Evolutionary conservation across 2,113 vertebrate genomes (phyloP).

Genomic region (Nycticebus coucang): DNA sequence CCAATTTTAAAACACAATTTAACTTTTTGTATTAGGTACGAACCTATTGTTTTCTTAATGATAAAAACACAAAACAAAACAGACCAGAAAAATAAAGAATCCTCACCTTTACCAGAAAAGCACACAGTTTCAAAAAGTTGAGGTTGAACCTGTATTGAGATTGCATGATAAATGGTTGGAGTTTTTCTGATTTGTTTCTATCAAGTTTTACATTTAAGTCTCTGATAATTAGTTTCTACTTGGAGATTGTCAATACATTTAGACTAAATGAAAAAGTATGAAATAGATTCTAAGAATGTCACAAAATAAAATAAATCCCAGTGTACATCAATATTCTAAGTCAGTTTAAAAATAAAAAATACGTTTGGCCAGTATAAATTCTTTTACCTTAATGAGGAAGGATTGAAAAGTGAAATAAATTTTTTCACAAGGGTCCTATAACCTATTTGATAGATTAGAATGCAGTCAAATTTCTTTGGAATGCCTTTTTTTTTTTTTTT

Average conservation of each 20-base stretch:
- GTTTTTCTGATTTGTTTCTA: background rate
- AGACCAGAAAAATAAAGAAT: background rate
- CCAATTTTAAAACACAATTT: background rate
- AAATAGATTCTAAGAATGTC: background rate
- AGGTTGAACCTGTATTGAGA: background rate
- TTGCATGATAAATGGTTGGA: background rate
- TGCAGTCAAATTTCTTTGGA: background rate
- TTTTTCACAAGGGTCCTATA: background rate
- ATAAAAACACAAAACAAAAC: background rate
- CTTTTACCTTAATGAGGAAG: conserved; percentile 9
- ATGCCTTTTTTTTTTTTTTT: background rate
- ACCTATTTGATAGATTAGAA: background rate
- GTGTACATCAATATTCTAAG: background rate
- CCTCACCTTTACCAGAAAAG: background rate
- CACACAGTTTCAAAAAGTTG: background rate
- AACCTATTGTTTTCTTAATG: background rate
- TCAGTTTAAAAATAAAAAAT: background rate
- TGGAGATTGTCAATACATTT: conserved; percentile 1
- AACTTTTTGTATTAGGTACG: background rate
- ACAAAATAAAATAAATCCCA: background rate
- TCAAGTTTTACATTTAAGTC: background rate
- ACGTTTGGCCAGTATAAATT: background rate
- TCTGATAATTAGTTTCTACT: conserved; percentile 26
- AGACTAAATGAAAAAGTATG: background rate
- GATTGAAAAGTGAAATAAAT: background rate